phyloP scores from a whole-genome alignment of 2,888 invertebrate genomes.

The Drosophila peninsularis region DNA sequence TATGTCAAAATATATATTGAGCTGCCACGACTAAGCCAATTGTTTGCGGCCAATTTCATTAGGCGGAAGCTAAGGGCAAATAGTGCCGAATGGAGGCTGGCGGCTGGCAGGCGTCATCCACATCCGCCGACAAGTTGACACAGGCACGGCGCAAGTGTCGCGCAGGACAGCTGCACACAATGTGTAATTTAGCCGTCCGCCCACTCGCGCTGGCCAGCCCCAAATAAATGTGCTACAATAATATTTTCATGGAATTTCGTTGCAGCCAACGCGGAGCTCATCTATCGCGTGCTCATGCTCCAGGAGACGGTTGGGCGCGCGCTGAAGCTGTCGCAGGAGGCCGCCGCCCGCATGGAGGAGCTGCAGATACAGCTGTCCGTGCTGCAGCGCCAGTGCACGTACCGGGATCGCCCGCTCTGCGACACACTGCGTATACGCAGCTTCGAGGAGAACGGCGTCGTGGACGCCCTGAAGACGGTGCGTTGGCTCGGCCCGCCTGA shows the following conservation, averaged over 20 bases:
- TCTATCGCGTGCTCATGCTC: conserved; percentile 84
- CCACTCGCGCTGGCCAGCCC: not conserved
- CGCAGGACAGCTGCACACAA: conserved; percentile 64
- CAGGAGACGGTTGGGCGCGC: conserved; percentile 84
- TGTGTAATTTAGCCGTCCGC: conserved; percentile 64
- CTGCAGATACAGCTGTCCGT: conserved; percentile 85
- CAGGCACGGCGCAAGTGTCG: conserved; percentile 37
- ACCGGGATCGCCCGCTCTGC: conserved; percentile 90
- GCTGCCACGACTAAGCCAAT: conserved; percentile 35
- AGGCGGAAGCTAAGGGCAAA: conserved; percentile 43
- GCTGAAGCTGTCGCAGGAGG: conserved; percentile 84
- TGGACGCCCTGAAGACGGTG: conserved; percentile 84
- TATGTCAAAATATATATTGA: conserved; percentile 37
- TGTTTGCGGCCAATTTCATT: conserved; percentile 70
- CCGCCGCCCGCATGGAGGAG: conserved; percentile 84
- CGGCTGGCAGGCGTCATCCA: conserved; percentile 25
- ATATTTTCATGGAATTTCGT: conserved; percentile 62
- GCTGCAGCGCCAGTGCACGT: conserved; percentile 87
- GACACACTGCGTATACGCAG: conserved; percentile 90
- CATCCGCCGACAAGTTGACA: conserved; percentile 53
- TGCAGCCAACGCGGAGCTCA: conserved; percentile 84
- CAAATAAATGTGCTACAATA: conserved; percentile 62
- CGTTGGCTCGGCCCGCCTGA: conserved; percentile 43
- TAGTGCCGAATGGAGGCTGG: not conserved
- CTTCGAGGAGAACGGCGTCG: conserved; percentile 86